Evolutionary conservation across 2,888 invertebrate genomes (phyloP).

Genomic region (Gisinianus flammeolus): DNA sequence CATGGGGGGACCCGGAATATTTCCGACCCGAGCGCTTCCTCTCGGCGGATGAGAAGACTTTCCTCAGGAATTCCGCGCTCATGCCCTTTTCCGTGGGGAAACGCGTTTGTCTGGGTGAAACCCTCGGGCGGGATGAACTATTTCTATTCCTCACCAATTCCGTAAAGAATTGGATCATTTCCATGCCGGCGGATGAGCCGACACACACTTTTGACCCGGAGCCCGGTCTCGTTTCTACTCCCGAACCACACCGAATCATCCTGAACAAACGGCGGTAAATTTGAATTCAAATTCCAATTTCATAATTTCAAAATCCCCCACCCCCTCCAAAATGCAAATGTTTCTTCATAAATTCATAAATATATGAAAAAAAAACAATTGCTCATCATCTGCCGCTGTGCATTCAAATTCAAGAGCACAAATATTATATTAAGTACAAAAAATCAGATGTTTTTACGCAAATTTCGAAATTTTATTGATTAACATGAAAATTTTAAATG

Average conservation of each 20-base stretch:
- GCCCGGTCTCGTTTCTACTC: background rate
- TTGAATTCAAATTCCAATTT: too few relatives aligned
- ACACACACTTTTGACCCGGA: background rate
- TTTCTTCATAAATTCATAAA: too few relatives aligned
- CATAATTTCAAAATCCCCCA: too few relatives aligned
- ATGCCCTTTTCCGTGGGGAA: slow-evolving; percentile 45
- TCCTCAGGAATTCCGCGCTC: slow-evolving; percentile 6
- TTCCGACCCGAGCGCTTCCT: slow-evolving; percentile 52
- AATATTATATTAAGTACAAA: too few relatives aligned
- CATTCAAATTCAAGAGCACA: too few relatives aligned
- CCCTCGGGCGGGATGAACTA: slow-evolving; percentile 35
- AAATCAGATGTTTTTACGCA: too few relatives aligned
- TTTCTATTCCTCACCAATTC: slow-evolving; percentile 34
- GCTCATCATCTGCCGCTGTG: too few relatives aligned
- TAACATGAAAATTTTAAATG: too few relatives aligned
- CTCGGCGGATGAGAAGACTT: slow-evolving; percentile 29
- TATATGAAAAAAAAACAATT: too few relatives aligned
- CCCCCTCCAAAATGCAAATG: too few relatives aligned
- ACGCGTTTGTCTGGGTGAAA: slow-evolving; percentile 41
- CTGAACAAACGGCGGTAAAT: too few relatives aligned
- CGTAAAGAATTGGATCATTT: background rate
- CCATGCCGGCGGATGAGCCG: background rate
- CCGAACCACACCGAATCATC: background rate
- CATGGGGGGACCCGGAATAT: slow-evolving; percentile 46
- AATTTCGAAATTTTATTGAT: too few relatives aligned